Evolutionary conservation across 2,113 vertebrate species (phyloP), one percentile per base, ranked within the genome.

Genomic region (Oncorhynchus masou): DNA sequence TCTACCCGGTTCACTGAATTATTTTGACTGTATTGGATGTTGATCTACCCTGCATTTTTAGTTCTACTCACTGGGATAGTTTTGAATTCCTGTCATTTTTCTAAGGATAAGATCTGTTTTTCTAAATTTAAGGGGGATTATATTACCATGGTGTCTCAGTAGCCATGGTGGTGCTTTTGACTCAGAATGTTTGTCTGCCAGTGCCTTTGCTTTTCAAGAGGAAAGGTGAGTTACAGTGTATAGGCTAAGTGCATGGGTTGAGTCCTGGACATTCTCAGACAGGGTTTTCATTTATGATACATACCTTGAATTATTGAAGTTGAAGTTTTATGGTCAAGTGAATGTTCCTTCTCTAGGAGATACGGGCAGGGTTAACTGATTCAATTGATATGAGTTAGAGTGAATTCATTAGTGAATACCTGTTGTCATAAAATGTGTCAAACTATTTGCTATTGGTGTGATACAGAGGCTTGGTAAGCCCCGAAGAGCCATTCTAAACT

Each of bases 91-190:
- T 39, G 29, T 13, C 67, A 8, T 34, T 25, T 64, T 66, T 74
- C 64, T 0, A 24, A 24, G 16, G n/a, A 48, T 48, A 24, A 29
- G n/a, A 48, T 65, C 16, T 64, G 34, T 27, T 73, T 71, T 65
- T 78, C 67, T 25, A 4, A 7, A 72, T 75, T 72, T 80, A 77
- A 77, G 79, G 68, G 73, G 73, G 74, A 51, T 22, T 70, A 25
- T 27, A 64, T 71, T 81, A 59, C n/a, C 1, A 8, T 62, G 45
- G 7, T 54, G 69, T 22, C 68, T 29, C 6, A 69, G 20, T 65
- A 25, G 76, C 49, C 70, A 91, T 90, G 88, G 86, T 91, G 45
- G 73, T 91, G 54, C 78, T 89, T 78, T 31, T 89, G 71, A 84
- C 71, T 65, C 85, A 83, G 11, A 86, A 1, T 75, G 59, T 88